Conservation (phyloP, 2,888 invertebrate genomes). For the Hypercompe scribonia region DNA sequence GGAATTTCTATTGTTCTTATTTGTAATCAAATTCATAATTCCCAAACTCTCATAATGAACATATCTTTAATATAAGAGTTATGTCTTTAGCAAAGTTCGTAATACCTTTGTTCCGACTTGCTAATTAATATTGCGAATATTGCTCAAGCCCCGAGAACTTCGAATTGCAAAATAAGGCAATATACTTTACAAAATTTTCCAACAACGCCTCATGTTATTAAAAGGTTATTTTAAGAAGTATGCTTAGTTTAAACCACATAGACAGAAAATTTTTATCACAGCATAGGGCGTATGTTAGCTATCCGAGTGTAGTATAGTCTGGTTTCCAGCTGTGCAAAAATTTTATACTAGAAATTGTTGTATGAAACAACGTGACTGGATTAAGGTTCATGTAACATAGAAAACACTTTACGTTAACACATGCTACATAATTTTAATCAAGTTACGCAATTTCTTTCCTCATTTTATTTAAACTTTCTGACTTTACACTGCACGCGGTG, state of each 20-base stretch:
- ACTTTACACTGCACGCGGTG: too few species aligned
- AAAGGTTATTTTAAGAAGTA: not conserved
- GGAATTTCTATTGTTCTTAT: not conserved
- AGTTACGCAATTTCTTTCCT: too few species aligned
- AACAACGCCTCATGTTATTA: not conserved
- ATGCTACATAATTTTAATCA: too few species aligned
- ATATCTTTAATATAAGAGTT: not conserved
- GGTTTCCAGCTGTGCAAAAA: not conserved
- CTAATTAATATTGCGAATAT: constrained; percentile 34
- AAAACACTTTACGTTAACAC: not conserved
- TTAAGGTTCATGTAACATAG: not conserved
- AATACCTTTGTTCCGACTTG: constrained; percentile 33
- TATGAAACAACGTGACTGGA: not conserved
- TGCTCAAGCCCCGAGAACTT: constrained; percentile 3
- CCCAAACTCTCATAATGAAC: not conserved
- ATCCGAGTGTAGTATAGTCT: not conserved
- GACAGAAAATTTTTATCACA: not conserved
- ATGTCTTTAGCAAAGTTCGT: constrained; percentile 26
- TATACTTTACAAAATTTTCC: constrained; percentile 9
- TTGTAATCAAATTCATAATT: not conserved
- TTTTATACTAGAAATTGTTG: not conserved
- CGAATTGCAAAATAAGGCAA: constrained; percentile 6
- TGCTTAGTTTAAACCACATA: not conserved
- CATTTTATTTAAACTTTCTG: too few species aligned
- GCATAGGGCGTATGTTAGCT: not conserved